phyloP scores from a whole-genome alignment of 2,113 vertebrate species.

The Dermatemys mawii region DNA sequence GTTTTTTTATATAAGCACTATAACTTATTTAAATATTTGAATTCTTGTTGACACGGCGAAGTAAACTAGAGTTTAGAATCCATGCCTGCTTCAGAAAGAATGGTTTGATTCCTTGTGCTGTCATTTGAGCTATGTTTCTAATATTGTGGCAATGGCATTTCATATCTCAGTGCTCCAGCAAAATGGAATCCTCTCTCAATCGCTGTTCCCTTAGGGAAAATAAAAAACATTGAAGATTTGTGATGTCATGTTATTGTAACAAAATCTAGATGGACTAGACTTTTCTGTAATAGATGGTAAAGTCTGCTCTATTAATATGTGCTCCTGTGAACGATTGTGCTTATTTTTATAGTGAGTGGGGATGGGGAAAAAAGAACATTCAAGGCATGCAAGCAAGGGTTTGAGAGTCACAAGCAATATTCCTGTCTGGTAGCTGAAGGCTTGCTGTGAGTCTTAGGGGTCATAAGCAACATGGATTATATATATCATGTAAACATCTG shows the following conservation, averaged over 20 bases:
- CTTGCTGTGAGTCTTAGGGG: neutral
- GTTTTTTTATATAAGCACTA: neutral
- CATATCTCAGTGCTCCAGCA: constrained; percentile 31
- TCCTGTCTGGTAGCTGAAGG: neutral
- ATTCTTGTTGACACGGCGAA: neutral
- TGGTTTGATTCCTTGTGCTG: constrained; percentile 17
- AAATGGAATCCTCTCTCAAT: constrained; percentile 35
- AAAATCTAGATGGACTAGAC: neutral
- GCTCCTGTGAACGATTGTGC: neutral
- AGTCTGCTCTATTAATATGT: neutral
- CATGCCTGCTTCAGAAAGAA: constrained; percentile 17
- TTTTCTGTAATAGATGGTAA: neutral
- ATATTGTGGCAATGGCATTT: constrained; percentile 50
- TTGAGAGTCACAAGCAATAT: neutral
- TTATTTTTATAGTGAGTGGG: neutral
- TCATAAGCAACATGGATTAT: neutral
- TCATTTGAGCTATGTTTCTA: constrained; percentile 6
- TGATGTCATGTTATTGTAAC: neutral
- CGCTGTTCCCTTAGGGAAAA: constrained; percentile 22
- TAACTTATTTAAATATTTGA: neutral
- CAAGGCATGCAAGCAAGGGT: neutral
- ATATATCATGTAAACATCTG: neutral
- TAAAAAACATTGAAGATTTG: neutral
- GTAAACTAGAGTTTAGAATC: neutral
- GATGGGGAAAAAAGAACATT: neutral